phyloP scores from a whole-genome alignment of 2,113 vertebrate species.

The Erinaceus europaeus region DNA sequence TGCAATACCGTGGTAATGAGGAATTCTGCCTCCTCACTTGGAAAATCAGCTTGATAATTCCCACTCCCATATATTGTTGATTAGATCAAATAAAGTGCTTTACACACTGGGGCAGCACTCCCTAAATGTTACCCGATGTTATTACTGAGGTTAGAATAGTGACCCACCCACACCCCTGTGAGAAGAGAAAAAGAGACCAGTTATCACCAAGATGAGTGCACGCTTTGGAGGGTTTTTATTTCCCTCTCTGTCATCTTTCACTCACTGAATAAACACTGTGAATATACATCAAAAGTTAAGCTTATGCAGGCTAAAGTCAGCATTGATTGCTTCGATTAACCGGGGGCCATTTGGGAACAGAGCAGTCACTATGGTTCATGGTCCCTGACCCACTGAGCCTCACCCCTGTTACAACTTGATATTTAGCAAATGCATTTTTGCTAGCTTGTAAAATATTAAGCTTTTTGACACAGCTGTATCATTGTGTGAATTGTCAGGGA shows the following conservation, averaged over 20 bases:
- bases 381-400: too few species aligned
- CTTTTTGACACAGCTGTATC: background rate
- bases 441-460: background rate
- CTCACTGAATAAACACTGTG: background rate
- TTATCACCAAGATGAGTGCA: background rate
- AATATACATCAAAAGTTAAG: conserved; percentile 7
- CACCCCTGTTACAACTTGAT: too few species aligned
- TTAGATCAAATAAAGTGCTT: background rate
- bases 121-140: background rate
- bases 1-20: background rate
- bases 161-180: background rate
- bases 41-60: background rate
- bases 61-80: background rate
- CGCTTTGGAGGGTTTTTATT: background rate
- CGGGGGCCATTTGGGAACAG: background rate
- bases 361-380: background rate
- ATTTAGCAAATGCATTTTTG: background rate
- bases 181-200: background rate
- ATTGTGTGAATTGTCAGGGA: background rate
- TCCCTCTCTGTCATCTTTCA: conserved; percentile 4
- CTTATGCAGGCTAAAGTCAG: background rate
- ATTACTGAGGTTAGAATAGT: background rate
- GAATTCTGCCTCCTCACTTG: background rate
- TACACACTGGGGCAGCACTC: background rate
- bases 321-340: background rate